Conservation (phyloP, 37 sponge, comb jelly and placozoan species). For the Amphimedon queenslandica region DNA sequence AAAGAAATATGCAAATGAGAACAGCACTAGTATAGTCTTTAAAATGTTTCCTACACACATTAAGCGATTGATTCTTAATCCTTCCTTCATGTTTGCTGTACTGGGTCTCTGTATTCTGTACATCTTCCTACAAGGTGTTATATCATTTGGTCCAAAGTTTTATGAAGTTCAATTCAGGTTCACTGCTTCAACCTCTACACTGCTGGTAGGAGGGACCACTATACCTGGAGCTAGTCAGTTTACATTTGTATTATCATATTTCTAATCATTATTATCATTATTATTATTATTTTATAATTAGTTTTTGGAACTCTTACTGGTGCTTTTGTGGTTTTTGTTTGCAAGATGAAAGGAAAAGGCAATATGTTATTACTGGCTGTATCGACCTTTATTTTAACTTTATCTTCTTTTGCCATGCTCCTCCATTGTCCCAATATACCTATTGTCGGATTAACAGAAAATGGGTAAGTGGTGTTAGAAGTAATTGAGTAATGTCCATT, state of each 20-base stretch:
- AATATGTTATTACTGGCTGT: slow-evolving; percentile 28
- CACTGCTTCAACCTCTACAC: slow-evolving; percentile 21
- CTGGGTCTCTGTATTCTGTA: background rate
- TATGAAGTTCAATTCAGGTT: slow-evolving; percentile 37
- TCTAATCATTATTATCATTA: background rate
- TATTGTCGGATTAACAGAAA: slow-evolving; percentile 22
- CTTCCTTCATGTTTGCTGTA: slow-evolving; percentile 25
- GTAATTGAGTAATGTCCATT: background rate
- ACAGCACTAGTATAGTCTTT: background rate
- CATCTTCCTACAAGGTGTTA: slow-evolving; percentile 20
- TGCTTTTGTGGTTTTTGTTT: slow-evolving; percentile 1
- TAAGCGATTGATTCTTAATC: slow-evolving; percentile 1
- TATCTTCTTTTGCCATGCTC: slow-evolving; percentile 25
- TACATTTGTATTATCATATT: background rate
- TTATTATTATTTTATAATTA: background rate
- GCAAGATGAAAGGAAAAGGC: slow-evolving; percentile 17
- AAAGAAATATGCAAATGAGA: background rate
- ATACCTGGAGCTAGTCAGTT: background rate
- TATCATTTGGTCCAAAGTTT: slow-evolving; percentile 49
- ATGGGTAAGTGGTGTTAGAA: background rate
- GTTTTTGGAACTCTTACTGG: slow-evolving; percentile 1
- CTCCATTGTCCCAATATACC: slow-evolving; percentile 17
- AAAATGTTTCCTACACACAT: slow-evolving; percentile 40
- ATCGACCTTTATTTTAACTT: slow-evolving; percentile 1
- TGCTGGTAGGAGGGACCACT: slow-evolving; percentile 27